Conservation (phyloP, 2,888 invertebrate species). For the Leptarthrus brevirostris region DNA sequence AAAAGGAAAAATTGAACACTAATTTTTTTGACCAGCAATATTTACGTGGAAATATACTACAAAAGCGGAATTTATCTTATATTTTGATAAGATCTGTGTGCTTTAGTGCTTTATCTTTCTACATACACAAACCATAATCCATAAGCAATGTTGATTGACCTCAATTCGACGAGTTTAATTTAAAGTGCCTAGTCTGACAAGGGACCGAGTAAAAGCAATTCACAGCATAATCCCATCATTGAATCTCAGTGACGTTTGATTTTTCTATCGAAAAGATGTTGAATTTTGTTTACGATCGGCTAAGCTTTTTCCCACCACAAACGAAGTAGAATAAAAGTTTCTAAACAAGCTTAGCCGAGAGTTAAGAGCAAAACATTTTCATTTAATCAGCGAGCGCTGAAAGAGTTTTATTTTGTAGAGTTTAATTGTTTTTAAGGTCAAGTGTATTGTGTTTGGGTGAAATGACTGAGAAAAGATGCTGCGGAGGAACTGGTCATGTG, state of each 20-base stretch:
- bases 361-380: background rate
- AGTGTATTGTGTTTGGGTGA: background rate
- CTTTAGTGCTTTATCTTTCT: no score
- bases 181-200: no score
- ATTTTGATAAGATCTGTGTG: no score
- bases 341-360: no score
- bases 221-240: background rate
- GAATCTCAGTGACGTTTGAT: slow-evolving; percentile 22
- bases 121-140: no score
- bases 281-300: slow-evolving; percentile 11
- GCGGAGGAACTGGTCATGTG: background rate
- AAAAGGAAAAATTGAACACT: no score
- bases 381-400: background rate
- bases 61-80: no score
- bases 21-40: no score
- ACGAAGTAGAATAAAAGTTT: background rate
- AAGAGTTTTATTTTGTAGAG: background rate
- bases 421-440: background rate
- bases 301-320: background rate
- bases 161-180: no score
- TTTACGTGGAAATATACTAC: no score
- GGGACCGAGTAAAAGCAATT: background rate
- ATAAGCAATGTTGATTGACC: no score
- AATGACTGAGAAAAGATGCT: background rate
- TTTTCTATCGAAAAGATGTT: slow-evolving; percentile 7